Evolutionary conservation across 2,888 invertebrate genomes (phyloP).

Genomic region (Chrysodeixis includens): DNA sequence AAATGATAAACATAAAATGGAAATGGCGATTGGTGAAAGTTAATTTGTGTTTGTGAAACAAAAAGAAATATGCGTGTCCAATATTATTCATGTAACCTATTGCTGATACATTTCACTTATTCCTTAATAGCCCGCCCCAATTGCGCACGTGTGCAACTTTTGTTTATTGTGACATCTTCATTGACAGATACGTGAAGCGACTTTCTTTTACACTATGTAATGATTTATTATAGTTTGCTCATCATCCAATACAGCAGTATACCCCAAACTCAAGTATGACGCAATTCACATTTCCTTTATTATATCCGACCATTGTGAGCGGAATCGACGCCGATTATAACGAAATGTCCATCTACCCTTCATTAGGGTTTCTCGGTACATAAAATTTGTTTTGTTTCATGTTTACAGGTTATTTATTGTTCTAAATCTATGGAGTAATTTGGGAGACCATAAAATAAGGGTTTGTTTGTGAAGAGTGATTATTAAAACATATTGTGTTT

Average conservation of each 20-base stretch:
- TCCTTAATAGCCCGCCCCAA: too few relatives aligned
- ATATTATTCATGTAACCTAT: too few relatives aligned
- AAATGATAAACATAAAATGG: too few relatives aligned
- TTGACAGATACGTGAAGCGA: too few relatives aligned
- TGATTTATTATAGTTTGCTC: neutral
- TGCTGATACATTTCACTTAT: too few relatives aligned
- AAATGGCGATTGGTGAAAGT: too few relatives aligned
- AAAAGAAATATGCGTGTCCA: too few relatives aligned
- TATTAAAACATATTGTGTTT: neutral
- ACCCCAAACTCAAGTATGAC: slow-evolving; percentile 47
- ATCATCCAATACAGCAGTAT: slow-evolving; percentile 33
- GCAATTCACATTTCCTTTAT: slow-evolving; percentile 66
- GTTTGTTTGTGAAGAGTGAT: neutral
- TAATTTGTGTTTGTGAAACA: too few relatives aligned
- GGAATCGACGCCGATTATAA: slow-evolving; percentile 67
- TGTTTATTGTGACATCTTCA: too few relatives aligned
- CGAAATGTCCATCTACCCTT: slow-evolving; percentile 61
- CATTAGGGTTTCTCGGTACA: slow-evolving; percentile 56
- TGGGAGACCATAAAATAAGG: neutral
- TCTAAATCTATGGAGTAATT: neutral
- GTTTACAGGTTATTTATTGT: slow-evolving; percentile 49
- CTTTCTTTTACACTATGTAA: too few relatives aligned
- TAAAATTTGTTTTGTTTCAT: slow-evolving; percentile 65
- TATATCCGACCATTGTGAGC: slow-evolving; percentile 64
- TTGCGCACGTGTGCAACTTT: too few relatives aligned